Percentiles rank a stretch among this genome's conserved stretches.
These are phyloP conservation scores for Zhuqinia jingwanae DNA, from an alignment of 2,888 invertebrate genomes.

Conservation along the genomic window DNA sequence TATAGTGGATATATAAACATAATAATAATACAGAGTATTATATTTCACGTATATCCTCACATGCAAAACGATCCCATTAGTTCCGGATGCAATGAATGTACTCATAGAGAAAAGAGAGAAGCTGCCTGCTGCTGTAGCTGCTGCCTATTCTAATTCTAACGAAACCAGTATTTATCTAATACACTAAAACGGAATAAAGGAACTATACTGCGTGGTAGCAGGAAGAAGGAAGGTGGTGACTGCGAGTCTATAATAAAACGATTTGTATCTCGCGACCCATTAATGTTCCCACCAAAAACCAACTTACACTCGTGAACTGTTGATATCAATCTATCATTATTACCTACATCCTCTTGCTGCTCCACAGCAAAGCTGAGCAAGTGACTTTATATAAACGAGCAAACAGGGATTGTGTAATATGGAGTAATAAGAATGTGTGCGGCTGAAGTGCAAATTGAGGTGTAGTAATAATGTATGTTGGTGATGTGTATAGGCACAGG, in stretches of 20 bases:
- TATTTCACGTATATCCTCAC: background rate
- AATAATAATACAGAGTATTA: too few species aligned
- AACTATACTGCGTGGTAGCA: background rate
- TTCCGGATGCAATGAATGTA: constrained; percentile 1
- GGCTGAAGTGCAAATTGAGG: background rate
- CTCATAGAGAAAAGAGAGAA: background rate
- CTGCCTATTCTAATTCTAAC: constrained; percentile 1
- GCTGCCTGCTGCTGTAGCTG: too few species aligned
- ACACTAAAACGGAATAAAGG: background rate
- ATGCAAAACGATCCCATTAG: constrained; percentile 44
- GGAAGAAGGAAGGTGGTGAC: background rate
- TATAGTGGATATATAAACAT: too few species aligned
- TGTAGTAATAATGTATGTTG: background rate
- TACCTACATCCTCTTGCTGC: constrained; percentile 58
- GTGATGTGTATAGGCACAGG: background rate
- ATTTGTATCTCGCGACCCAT: constrained; percentile 29
- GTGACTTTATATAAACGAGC: constrained; percentile 27
- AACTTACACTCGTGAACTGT: background rate
- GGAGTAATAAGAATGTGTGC: background rate
- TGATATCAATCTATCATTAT: constrained; percentile 70
- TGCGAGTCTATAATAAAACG: constrained; percentile 10
- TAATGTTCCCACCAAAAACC: background rate
- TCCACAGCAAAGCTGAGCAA: background rate
- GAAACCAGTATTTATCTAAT: constrained; percentile 34
- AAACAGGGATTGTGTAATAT: background rate